Evolutionary conservation across 2,797 vertebrate genomes (phyloP), one percentile per base, ranked within the genome.

Genomic region (Macropodus opercularis): DNA sequence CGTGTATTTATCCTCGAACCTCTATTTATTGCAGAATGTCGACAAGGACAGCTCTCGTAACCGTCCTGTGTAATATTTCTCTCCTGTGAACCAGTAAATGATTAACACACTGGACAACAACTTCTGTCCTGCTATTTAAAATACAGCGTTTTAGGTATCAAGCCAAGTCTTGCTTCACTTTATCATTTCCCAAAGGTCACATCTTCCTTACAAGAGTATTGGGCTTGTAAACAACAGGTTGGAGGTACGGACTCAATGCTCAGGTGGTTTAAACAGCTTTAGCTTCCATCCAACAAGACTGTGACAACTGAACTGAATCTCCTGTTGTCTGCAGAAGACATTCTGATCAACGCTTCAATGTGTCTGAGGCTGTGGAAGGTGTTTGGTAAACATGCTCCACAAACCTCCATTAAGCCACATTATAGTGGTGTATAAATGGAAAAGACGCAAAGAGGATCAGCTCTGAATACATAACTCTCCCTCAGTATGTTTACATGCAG

Each of bases 211-310:
- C 54, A 58, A 41, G 21, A 19, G 21, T 43, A 21, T n/a, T 49
- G 59, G 59, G 41, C 35, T 69, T 54, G 44, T 46, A 35, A 67
- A 49, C 18, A 38, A 43, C 24, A 63, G 22, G 53, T 46, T 18
- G 3, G n/a, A n/a, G 35, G 35, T 21, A 15, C 44, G 46, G 31
- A 35, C 14, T 11, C 8, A 58, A 27, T 18, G 58, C 44, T 74
- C 8, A 18, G 15, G 43, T 62, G 67, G 66, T 57, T 78, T 64
- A 26, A 67, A 57, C 72, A 41, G 48, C 75, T 77, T 61, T 13
- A 39, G 21, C 3, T 29, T 31, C 41, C 22, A 40, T 13, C 8
- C 3, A 63, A 36, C 3, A 38, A 40, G 56, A 39, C 12, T 5
- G 22, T 42, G 12, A 51, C 35, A 53, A 38, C 11, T n/a, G 27